These are phyloP conservation scores for Urocyon cinereoargenteus DNA, from an alignment of 2,797 vertebrate genomes.

Conservation along the genomic window DNA sequence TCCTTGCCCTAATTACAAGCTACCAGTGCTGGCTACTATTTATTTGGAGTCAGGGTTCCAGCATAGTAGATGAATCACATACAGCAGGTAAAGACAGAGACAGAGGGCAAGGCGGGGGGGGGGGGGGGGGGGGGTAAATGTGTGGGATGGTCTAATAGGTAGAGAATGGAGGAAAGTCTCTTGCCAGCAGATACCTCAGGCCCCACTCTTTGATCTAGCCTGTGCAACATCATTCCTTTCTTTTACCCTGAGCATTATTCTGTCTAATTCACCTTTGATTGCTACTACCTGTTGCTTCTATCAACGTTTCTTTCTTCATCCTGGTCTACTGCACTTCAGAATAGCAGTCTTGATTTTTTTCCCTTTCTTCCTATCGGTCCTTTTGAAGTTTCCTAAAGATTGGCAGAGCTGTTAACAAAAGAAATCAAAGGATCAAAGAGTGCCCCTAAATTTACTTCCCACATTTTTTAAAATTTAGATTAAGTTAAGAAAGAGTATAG, in stretches of 20 bases:
- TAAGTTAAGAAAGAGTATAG: slow-evolving; percentile 52
- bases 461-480: slow-evolving; percentile 11
- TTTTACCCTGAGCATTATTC: not conserved
- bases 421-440: slow-evolving; percentile 57
- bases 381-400: slow-evolving; percentile 55
- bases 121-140: not conserved
- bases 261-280: not conserved
- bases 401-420: slow-evolving; percentile 33
- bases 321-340: not conserved
- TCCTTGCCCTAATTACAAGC: slow-evolving; percentile 17
- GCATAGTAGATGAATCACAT: not conserved
- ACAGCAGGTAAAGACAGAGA: not conserved
- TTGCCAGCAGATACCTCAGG: not conserved
- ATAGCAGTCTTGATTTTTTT: slow-evolving; percentile 1
- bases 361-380: slow-evolving; percentile 5
- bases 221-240: not conserved
- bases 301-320: not conserved
- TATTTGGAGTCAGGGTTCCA: not conserved
- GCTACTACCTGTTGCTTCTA: not conserved
- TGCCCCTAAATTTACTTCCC: slow-evolving; percentile 47
- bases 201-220: not conserved
- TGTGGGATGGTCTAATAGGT: not conserved
- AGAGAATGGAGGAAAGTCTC: not conserved
- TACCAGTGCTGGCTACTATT: not conserved
- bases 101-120: not conserved